Percentiles rank a stretch among this genome's conserved stretches.
phyloP scores from a whole-genome alignment of 2,888 invertebrate genomes.

The Campaea margaritaria region DNA sequence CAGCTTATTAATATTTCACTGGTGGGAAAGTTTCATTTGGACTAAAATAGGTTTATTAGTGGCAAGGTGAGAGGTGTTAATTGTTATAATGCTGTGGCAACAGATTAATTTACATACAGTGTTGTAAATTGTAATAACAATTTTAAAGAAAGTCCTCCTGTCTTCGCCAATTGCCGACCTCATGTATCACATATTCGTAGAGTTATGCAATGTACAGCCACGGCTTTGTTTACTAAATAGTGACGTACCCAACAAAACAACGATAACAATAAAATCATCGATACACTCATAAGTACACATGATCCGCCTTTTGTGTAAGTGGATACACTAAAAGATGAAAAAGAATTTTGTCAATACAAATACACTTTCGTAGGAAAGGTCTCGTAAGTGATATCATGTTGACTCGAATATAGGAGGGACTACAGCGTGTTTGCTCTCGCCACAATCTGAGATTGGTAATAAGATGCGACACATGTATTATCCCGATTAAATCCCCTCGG shows the following conservation, averaged over 20 bases:
- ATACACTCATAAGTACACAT: conserved; percentile 35
- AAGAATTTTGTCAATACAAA: conserved; percentile 73
- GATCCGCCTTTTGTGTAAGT: conserved; percentile 55
- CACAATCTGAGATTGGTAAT: conserved; percentile 82
- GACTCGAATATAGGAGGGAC: conserved; percentile 68
- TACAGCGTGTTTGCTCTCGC: conserved; percentile 76
- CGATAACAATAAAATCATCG: conserved; percentile 35
- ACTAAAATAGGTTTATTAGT: conserved; percentile 29
- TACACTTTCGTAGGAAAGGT: conserved; percentile 69
- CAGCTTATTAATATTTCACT: conserved; percentile 34
- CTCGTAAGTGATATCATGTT: conserved; percentile 80
- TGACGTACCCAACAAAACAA: conserved; percentile 28
- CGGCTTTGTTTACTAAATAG: conserved; percentile 30
- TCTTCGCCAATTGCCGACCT: conserved; percentile 18
- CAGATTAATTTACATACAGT: conserved; percentile 25
- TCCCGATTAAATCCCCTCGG: conserved; percentile 78
- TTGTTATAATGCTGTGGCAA: conserved; percentile 16
- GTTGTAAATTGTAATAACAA: conserved; percentile 22
- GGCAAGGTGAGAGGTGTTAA: conserved; percentile 23
- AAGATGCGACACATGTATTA: conserved; percentile 84
- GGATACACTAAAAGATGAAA: conserved; percentile 62
- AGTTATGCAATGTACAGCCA: conserved; percentile 26
- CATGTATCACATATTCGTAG: conserved; percentile 14
- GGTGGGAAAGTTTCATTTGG: conserved; percentile 33
- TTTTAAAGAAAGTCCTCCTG: conserved; percentile 9